phyloP scores from a whole-genome alignment of 2,888 invertebrate genomes.

The Drosophila melanocephala region DNA sequence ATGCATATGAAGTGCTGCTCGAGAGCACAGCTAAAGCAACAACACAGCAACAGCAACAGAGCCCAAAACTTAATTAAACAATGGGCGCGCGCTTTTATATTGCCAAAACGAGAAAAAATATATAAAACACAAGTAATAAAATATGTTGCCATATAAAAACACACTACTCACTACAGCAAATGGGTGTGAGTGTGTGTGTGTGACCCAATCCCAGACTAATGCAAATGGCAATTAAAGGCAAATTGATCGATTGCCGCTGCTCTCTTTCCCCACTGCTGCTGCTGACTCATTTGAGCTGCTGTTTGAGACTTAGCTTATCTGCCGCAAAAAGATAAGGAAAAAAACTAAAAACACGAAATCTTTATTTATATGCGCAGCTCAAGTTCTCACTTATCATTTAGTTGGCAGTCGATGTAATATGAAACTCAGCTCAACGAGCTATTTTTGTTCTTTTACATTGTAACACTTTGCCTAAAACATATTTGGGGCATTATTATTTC shows the following conservation, averaged over 20 bases:
- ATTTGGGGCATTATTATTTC: conserved; percentile 34
- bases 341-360: conserved; percentile 40
- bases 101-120: conserved; percentile 47
- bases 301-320: conserved; percentile 54
- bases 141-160: conserved; percentile 28
- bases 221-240: conserved; percentile 73
- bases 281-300: conserved; percentile 47
- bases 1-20: conserved; percentile 53
- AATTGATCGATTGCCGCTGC: conserved; percentile 65
- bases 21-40: conserved; percentile 20
- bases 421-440: conserved; percentile 45
- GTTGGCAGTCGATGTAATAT: conserved; percentile 42
- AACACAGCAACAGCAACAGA: conserved; percentile 45
- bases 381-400: conserved; percentile 65
- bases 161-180: conserved; percentile 36
- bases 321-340: conserved; percentile 22
- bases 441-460: conserved; percentile 22
- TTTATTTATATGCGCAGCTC: conserved; percentile 55
- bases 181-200: conserved; percentile 21
- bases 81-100: conserved; percentile 55
- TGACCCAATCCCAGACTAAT: conserved; percentile 66
- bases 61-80: conserved; percentile 67
- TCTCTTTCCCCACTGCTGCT: conserved; percentile 44
- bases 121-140: conserved; percentile 28
- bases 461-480: conserved; percentile 2